A percentile compares a stretch with the other conserved stretches of the same genome.
Evolutionary conservation across 2,888 invertebrate species (phyloP).

Genomic region (Thera britannica): DNA sequence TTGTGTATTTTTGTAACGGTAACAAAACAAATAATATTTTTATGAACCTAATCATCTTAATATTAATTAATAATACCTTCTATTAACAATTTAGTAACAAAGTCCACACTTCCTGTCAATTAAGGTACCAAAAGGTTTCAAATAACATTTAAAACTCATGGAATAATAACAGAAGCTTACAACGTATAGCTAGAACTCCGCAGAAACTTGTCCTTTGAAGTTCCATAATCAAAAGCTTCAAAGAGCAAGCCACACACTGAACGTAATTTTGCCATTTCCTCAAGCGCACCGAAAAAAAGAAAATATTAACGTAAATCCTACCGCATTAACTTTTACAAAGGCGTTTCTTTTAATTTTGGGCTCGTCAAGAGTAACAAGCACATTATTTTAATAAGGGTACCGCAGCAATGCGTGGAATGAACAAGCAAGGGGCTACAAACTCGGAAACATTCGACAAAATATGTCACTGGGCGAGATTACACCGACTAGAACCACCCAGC

Average conservation of each 20-base stretch:
- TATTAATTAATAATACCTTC: too few relatives aligned
- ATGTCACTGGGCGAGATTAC: not conserved
- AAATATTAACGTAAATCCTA: conserved; percentile 7
- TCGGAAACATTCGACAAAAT: conserved; percentile 3
- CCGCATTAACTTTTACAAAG: conserved; percentile 16
- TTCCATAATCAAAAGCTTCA: conserved; percentile 2
- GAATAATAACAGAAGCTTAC: too few relatives aligned
- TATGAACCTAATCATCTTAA: too few relatives aligned
- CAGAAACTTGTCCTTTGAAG: conserved; percentile 7
- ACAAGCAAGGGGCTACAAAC: conserved; percentile 3
- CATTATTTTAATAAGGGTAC: conserved; percentile 29
- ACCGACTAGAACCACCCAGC: not conserved
- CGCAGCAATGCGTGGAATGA: conserved; percentile 17
- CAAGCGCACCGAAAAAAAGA: conserved; percentile 6
- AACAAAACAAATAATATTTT: too few relatives aligned
- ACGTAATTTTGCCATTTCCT: conserved; percentile 4
- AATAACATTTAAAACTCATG: too few relatives aligned
- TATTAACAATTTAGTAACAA: too few relatives aligned
- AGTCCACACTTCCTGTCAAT: too few relatives aligned
- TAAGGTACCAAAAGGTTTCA: too few relatives aligned
- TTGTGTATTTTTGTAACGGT: too few relatives aligned
- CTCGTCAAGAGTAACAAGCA: conserved; percentile 18
- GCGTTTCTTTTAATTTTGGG: conserved; percentile 22
- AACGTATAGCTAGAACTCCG: not conserved
- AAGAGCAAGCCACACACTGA: conserved; percentile 1